These are phyloP conservation scores for Acanthococcus lagerstroemiae DNA, from an alignment of 2,888 invertebrate genomes.

Conservation along the genomic window DNA sequence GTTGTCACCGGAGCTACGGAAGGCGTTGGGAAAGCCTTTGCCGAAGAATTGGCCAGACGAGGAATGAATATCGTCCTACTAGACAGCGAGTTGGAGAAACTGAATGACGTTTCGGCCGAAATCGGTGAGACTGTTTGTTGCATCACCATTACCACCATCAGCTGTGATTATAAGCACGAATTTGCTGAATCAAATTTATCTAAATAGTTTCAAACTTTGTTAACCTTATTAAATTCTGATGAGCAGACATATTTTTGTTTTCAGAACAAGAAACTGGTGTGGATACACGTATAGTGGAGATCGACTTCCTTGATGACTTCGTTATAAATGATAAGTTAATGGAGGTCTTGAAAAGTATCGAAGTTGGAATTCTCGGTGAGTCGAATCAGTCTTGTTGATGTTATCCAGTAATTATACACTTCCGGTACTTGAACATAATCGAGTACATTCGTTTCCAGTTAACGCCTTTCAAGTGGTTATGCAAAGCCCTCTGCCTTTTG, in stretches of 20 bases:
- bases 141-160: too few relatives aligned
- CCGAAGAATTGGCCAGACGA: conserved; percentile 16
- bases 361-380: conserved; percentile 15
- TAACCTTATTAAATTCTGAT: background rate
- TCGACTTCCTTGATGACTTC: conserved; percentile 18
- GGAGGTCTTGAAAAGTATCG: conserved; percentile 10
- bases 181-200: background rate
- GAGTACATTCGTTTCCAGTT: conserved; percentile 9
- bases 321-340: conserved; percentile 13
- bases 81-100: conserved; percentile 6
- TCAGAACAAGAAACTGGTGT: conserved; percentile 24
- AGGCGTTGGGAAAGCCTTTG: conserved; percentile 22
- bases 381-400: too few relatives aligned
- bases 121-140: too few relatives aligned
- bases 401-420: too few relatives aligned
- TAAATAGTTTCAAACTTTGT: background rate
- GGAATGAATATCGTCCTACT: conserved; percentile 18
- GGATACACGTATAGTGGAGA: conserved; percentile 15
- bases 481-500: conserved; percentile 3
- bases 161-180: background rate
- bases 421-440: too few relatives aligned
- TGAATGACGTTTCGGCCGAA: conserved; percentile 18
- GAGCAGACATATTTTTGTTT: background rate
- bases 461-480: conserved; percentile 18
- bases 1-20: conserved; percentile 19